Base-by-base conservation (phyloP, 2,113 vertebrate genomes). In the Corvus cornix region DNA sequence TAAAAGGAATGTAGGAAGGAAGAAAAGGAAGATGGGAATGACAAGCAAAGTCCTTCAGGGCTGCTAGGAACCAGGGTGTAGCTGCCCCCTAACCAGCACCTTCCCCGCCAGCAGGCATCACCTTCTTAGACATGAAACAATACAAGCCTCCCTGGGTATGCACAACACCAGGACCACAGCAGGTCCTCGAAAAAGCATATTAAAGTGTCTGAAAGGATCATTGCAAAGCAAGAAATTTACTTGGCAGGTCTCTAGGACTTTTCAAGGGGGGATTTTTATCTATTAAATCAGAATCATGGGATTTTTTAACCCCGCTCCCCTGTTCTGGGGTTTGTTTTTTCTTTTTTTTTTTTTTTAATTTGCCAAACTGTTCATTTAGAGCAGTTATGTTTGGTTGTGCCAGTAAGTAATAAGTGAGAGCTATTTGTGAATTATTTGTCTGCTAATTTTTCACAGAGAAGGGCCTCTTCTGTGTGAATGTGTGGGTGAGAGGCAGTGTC, bases 161-260 rank as follows among this genome's bases (percentile, higher is more conserved):
- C 0, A 5, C 0, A 0, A 67, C 1, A 2, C 33, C 44, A 73
- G 67, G 30, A 30, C 43, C 39, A 82, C 55, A 28, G 69, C 43
- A 82, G 27, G 68, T 24, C 67, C 41, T 84, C 2, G 0, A 59
- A 86, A 84, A 78, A 75, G 22, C 37, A 49, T 82, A 92, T 86
- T 75, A 67, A 96, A 84, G 59, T 70, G 59, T 84, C 95, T 80
- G 87, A 68, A 93, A 92, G n/a, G 49, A 93, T 89, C 89, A 93
- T 33, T 94, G 69, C 85, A 79, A 95, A 94, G 68, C 59, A 75
- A 85, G 77, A 95, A 75, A 96, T 97, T 97, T 96, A 93, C 94
- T 95, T 97, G 96, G 89, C 88, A 97, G 80, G 83, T 89, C 59
- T 95, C 85, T 88, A 44, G 90, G 92, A 89, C 78, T 97, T 95